Percentiles rank a stretch among this genome's conserved stretches.
phyloP scores from a whole-genome alignment of 2,797 vertebrate genomes.

The Esox masquinongy region DNA sequence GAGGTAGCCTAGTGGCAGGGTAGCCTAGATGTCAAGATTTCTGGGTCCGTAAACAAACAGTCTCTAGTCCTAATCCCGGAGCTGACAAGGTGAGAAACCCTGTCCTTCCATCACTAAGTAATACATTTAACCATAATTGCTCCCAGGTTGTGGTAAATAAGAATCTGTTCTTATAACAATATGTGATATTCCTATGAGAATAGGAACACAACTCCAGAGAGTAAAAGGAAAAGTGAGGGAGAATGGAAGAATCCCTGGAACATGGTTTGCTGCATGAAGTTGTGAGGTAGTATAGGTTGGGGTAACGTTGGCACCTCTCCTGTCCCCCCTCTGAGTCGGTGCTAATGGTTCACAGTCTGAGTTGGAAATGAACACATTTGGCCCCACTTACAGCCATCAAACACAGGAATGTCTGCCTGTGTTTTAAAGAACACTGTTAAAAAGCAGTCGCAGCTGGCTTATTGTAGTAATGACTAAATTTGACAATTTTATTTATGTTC shows the following conservation, averaged over 20 bases:
- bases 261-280: too few relatives aligned
- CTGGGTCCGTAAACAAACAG: too few relatives aligned
- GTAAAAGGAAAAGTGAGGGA: slow-evolving; percentile 15
- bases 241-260: background rate
- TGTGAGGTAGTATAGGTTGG: background rate
- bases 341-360: slow-evolving; percentile 59
- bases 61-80: too few relatives aligned
- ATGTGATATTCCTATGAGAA: background rate
- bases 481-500: slow-evolving; percentile 36
- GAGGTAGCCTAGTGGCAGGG: too few relatives aligned
- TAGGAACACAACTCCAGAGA: background rate
- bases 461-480: slow-evolving; percentile 43
- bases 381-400: slow-evolving; percentile 53
- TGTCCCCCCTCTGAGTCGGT: slow-evolving; percentile 4
- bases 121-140: too few relatives aligned
- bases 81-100: too few relatives aligned
- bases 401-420: slow-evolving; percentile 39
- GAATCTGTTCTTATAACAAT: too few relatives aligned
- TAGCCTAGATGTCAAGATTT: too few relatives aligned
- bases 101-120: too few relatives aligned
- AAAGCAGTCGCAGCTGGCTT: slow-evolving; percentile 21
- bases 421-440: slow-evolving; percentile 25
- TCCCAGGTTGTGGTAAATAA: too few relatives aligned
- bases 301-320: slow-evolving; percentile 38
- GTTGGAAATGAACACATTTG: slow-evolving; percentile 55